Conservation (phyloP, 2,888 invertebrate genomes). For the Cryptocheilus praepositus region DNA sequence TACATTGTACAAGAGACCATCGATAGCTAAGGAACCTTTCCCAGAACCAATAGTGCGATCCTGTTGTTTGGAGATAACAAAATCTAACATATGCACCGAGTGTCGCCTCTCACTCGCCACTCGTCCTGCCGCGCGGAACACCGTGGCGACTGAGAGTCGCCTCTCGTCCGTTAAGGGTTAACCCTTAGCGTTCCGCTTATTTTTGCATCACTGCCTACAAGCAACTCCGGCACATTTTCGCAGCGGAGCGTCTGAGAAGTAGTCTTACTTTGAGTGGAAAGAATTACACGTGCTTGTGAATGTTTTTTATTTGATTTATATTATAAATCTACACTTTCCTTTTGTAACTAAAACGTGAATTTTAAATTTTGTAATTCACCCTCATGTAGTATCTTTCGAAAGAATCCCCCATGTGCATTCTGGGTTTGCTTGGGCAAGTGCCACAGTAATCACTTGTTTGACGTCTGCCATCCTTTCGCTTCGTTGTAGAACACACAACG, state of each 20-base stretch:
- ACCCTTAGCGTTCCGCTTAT: slow-evolving; percentile 21
- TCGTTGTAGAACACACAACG: slow-evolving; percentile 24
- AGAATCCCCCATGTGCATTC: slow-evolving; percentile 41
- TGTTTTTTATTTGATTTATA: slow-evolving; percentile 22
- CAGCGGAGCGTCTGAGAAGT: slow-evolving; percentile 8
- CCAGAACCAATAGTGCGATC: no score
- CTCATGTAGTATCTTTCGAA: slow-evolving; percentile 37
- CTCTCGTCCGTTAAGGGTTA: no score
- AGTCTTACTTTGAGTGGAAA: slow-evolving; percentile 24
- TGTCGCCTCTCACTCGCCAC: no score
- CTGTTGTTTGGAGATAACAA: no score
- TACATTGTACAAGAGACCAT: no score
- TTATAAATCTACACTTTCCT: slow-evolving; percentile 17
- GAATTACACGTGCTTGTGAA: slow-evolving; percentile 21
- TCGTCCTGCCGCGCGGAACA: no score
- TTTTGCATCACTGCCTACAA: slow-evolving; percentile 25
- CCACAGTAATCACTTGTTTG: slow-evolving; percentile 42
- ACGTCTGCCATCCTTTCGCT: slow-evolving; percentile 33
- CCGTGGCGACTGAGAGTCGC: no score
- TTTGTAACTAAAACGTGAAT: slow-evolving; percentile 17
- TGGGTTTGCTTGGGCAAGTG: slow-evolving; percentile 41
- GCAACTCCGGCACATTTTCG: slow-evolving; percentile 28
- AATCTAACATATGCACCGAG: no score
- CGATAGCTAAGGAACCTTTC: no score
- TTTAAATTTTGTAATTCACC: slow-evolving; percentile 33